phyloP scores from a whole-genome alignment of 2,113 vertebrate species.

The Cacatua alba region DNA sequence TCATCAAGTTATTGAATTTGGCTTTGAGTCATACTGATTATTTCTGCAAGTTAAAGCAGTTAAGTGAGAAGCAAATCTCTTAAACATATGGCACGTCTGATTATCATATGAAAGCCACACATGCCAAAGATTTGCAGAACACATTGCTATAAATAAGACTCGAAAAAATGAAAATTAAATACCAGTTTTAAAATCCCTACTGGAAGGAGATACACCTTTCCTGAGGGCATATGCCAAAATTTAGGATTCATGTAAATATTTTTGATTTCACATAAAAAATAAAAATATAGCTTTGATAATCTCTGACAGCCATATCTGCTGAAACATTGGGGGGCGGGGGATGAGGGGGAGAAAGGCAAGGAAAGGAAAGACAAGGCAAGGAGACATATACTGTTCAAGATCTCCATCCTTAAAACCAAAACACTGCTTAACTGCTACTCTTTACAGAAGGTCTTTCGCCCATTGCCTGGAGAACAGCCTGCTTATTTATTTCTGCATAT shows the following conservation, averaged over 20 bases:
- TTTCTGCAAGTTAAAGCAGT: conserved; percentile 40
- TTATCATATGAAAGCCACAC: conserved; percentile 55
- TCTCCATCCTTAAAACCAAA: background rate
- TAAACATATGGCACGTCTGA: conserved; percentile 46
- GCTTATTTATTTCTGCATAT: background rate
- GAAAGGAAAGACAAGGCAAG: background rate
- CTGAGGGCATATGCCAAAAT: background rate
- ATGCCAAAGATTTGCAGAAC: conserved; percentile 30
- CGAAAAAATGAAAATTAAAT: conserved; percentile 16
- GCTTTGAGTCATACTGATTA: conserved; percentile 54
- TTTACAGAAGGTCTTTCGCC: background rate
- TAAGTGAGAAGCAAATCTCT: conserved; percentile 51
- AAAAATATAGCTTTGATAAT: background rate
- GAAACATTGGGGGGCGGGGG: accelerated
- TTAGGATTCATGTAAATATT: background rate
- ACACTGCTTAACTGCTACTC: background rate
- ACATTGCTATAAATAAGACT: background rate
- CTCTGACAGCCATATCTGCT: background rate
- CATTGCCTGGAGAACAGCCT: background rate
- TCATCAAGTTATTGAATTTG: conserved; percentile 15
- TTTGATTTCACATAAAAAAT: background rate
- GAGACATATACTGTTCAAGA: background rate
- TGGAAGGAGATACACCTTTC: background rate
- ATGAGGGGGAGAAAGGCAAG: background rate
- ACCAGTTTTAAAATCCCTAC: background rate